These are phyloP conservation scores for Vidua macroura DNA, from an alignment of 2,113 vertebrate genomes.

Conservation along the genomic window DNA sequence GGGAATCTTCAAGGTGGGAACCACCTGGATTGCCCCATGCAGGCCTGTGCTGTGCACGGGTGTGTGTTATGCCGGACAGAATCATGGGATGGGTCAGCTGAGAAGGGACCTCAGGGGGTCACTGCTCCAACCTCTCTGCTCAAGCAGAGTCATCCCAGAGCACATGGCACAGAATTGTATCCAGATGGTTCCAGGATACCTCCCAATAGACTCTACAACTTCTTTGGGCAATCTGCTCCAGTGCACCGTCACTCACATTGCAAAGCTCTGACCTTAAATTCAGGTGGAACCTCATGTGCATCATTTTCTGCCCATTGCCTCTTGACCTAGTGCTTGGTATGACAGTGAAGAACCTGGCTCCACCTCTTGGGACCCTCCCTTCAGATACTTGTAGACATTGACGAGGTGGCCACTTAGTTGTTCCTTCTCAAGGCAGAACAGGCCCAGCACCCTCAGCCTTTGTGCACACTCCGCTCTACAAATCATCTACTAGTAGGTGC, in stretches of 20 bases:
- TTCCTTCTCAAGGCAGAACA: no score
- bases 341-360: accelerated
- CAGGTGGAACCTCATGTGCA: no score
- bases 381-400: no score
- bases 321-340: not conserved
- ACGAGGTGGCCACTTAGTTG: no score
- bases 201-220: no score
- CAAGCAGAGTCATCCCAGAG: not conserved
- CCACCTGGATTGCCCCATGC: not conserved
- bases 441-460: no score
- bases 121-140: not conserved
- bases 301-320: not conserved
- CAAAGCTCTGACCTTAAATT: no score
- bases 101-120: not conserved
- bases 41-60: accelerated
- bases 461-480: no score
- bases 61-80: no score
- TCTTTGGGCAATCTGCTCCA: not conserved
- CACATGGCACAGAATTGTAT: not conserved
- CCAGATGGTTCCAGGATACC: no score
- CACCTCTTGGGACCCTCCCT: not conserved
- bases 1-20: not conserved
- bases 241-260: not conserved
- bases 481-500: no score
- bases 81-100: no score